Percentiles rank a stretch among this genome's conserved stretches.
Evolutionary conservation across 92 coral and sea anemone species (phyloP).

Genomic region (Virgularia gustaviana): DNA sequence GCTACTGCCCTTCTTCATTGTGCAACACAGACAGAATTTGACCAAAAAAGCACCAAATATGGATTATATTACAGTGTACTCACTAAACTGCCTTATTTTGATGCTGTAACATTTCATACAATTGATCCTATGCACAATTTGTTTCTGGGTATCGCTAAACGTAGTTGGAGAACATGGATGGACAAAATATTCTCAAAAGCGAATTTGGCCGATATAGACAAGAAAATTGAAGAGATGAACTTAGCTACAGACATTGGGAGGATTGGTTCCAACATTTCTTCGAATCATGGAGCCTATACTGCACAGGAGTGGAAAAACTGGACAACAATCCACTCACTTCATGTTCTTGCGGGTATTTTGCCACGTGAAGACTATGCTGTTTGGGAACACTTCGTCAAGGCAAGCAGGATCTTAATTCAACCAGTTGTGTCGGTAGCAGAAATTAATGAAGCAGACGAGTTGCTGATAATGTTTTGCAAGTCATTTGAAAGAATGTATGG

Average conservation of each 20-base stretch:
- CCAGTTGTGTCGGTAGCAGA: constrained; percentile 24
- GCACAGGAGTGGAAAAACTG: constrained; percentile 55
- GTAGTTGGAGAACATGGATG: not conserved
- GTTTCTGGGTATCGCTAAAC: not conserved
- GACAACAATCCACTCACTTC: constrained; percentile 43
- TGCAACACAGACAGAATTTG: not conserved
- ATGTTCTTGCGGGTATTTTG: constrained; percentile 45
- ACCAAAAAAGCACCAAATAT: not conserved
- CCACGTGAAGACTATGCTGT: constrained; percentile 19
- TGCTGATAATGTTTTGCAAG: constrained; percentile 12
- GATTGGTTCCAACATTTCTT: constrained; percentile 3
- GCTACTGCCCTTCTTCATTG: not conserved
- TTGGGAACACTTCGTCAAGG: constrained; percentile 55
- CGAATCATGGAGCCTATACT: constrained; percentile 1
- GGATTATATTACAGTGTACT: constrained; percentile 13
- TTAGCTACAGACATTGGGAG: not conserved
- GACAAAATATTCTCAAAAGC: not conserved
- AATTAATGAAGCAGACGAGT: constrained; percentile 23
- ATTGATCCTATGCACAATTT: constrained; percentile 23
- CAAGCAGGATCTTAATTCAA: constrained; percentile 25
- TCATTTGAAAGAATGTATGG: constrained; percentile 21
- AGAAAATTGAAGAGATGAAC: not conserved
- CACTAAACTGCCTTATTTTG: not conserved
- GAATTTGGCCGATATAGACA: not conserved
- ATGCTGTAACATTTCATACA: not conserved